These are phyloP conservation scores for Nomada ruficornis DNA, from an alignment of 2,888 invertebrate species.

Conservation along the genomic window DNA sequence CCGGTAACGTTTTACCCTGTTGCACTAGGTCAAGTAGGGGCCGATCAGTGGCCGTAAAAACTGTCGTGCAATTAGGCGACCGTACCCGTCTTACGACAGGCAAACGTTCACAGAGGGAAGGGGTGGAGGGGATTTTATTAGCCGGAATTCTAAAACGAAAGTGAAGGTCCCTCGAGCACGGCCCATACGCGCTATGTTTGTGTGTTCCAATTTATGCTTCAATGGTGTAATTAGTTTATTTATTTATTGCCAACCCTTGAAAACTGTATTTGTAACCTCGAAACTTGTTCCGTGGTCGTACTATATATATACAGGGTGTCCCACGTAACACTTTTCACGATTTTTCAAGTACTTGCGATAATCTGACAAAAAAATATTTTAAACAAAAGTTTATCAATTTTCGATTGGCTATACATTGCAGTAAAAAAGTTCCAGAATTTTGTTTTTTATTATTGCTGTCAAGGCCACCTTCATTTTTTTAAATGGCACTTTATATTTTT, in stretches of 20 bases:
- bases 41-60: constrained; percentile 60
- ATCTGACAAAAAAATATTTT: no score
- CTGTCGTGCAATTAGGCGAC: constrained; percentile 59
- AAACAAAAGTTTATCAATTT: no score
- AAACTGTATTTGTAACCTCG: neutral
- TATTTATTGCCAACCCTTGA: constrained; percentile 58
- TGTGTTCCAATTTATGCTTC: constrained; percentile 68
- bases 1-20: constrained; percentile 51
- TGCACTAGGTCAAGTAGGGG: neutral
- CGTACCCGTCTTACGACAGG: constrained; percentile 51
- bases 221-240: constrained; percentile 67
- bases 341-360: no score
- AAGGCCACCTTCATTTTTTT: no score
- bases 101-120: constrained; percentile 7
- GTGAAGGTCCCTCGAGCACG: neutral
- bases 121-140: constrained; percentile 57
- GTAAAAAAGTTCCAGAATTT: no score
- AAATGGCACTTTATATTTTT: no score
- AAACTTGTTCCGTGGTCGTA: constrained; percentile 10
- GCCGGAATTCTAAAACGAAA: constrained; percentile 65
- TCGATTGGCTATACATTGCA: no score
- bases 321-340: no score
- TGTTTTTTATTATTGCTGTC: no score
- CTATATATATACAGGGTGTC: neutral
- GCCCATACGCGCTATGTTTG: constrained; percentile 46